phyloP scores from a whole-genome alignment of 2,888 invertebrate genomes.

The Brenthis hecate region DNA sequence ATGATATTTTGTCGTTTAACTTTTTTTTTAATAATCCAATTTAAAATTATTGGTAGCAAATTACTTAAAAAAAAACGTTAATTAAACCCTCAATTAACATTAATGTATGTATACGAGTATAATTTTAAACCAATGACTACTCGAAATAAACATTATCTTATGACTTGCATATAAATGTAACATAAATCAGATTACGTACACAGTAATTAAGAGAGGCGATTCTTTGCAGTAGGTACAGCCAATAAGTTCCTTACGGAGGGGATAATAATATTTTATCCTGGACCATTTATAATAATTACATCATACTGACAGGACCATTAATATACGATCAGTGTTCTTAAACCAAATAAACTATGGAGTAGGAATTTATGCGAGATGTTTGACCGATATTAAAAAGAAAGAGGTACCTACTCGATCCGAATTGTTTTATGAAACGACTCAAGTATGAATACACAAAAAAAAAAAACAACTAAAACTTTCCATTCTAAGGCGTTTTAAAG shows the following conservation, averaged over 20 bases:
- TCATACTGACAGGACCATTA: slow-evolving; percentile 72
- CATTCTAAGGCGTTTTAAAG: too few relatives aligned
- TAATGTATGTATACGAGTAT: neutral
- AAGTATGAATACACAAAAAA: too few relatives aligned
- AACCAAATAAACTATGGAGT: slow-evolving; percentile 41
- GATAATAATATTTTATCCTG: slow-evolving; percentile 70
- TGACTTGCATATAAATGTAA: slow-evolving; percentile 7
- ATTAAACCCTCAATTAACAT: too few relatives aligned
- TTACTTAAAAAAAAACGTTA: too few relatives aligned
- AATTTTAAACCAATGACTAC: neutral
- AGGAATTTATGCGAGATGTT: neutral
- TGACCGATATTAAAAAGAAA: neutral
- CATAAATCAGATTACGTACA: slow-evolving; percentile 39
- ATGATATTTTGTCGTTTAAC: too few relatives aligned
- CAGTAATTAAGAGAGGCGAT: slow-evolving; percentile 65
- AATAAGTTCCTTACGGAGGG: slow-evolving; percentile 55
- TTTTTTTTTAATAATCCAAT: too few relatives aligned
- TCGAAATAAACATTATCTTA: neutral
- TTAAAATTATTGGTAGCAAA: too few relatives aligned
- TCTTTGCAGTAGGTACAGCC: slow-evolving; percentile 55
- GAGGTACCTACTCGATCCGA: too few relatives aligned
- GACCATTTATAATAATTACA: slow-evolving; percentile 78
- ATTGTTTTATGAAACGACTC: too few relatives aligned
- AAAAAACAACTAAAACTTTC: too few relatives aligned
- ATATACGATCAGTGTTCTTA: slow-evolving; percentile 54